phyloP scores from a whole-genome alignment of 2,888 invertebrate species.

The Phyto melanocephala region DNA sequence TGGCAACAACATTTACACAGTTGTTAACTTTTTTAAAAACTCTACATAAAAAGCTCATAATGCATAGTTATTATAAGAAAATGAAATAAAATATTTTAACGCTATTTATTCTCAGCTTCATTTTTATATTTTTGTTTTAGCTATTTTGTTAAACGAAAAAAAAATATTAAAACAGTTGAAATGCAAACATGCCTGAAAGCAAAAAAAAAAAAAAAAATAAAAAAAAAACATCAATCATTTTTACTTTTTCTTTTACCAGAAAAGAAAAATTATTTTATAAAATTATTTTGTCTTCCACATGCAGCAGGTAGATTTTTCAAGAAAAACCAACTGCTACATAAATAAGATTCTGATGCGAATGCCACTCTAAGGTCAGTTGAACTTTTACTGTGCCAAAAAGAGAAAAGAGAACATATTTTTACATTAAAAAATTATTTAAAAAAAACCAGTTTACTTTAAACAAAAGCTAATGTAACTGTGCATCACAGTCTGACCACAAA shows the following conservation, averaged over 20 bases:
- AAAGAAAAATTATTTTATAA: neutral
- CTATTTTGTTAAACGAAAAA: neutral
- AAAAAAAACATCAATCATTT: constrained; percentile 40
- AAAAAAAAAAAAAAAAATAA: too few species aligned
- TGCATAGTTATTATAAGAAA: constrained; percentile 20
- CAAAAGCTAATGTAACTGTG: too few species aligned
- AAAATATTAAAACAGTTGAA: neutral
- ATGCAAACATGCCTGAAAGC: constrained; percentile 32
- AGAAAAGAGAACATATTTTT: too few species aligned
- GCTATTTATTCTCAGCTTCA: constrained; percentile 16
- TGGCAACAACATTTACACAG: neutral
- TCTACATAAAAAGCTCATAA: constrained; percentile 11
- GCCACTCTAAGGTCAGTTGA: constrained; percentile 15
- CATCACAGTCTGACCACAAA: too few species aligned
- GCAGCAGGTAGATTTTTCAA: neutral
- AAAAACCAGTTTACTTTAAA: too few species aligned
- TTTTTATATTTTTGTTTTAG: neutral
- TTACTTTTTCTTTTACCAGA: neutral
- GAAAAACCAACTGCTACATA: neutral
- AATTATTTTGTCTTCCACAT: neutral
- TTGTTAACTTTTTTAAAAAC: neutral
- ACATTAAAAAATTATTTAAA: too few species aligned
- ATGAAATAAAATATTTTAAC: neutral
- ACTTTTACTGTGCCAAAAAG: constrained; percentile 23
- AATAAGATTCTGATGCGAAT: neutral